Percentiles rank a stretch among this genome's conserved stretches.
Evolutionary conservation across 2,113 vertebrate species (phyloP).

Genomic region (Dunckerocampus dactyliophorus): DNA sequence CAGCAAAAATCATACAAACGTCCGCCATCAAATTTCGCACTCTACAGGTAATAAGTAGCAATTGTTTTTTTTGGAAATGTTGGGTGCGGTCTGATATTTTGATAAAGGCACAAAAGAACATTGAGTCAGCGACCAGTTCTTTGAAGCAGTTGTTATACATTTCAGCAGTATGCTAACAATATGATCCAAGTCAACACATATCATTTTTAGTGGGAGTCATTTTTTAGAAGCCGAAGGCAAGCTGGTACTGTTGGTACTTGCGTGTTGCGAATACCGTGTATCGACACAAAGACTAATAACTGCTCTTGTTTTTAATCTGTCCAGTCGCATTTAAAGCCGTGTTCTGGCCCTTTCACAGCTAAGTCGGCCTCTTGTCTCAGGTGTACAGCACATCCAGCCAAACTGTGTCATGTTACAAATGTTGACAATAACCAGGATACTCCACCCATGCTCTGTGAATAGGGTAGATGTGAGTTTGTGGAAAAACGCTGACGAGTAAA

Average conservation of each 20-base stretch:
- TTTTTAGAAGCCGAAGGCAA: too few species aligned
- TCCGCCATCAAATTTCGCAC: too few species aligned
- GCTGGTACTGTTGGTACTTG: not conserved
- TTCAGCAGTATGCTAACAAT: not conserved
- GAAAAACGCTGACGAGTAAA: constrained; percentile 31
- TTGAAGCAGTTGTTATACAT: not conserved
- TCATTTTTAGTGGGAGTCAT: not conserved
- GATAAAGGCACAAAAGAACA: not conserved
- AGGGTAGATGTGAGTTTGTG: not conserved
- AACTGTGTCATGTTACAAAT: constrained; percentile 55
- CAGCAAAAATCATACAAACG: too few species aligned
- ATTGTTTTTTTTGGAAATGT: not conserved
- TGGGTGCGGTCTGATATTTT: too few species aligned
- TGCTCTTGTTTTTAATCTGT: constrained; percentile 26
- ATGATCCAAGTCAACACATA: not conserved
- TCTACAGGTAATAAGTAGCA: too few species aligned
- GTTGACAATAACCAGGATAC: constrained; percentile 46
- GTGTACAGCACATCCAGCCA: constrained; percentile 47
- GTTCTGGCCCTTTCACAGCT: constrained; percentile 27
- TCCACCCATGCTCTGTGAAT: constrained; percentile 48
- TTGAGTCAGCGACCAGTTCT: not conserved
- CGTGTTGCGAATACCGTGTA: not conserved
- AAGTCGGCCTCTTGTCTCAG: constrained; percentile 45
- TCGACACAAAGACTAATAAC: constrained; percentile 20
- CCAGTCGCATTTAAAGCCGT: constrained; percentile 9